Evolutionary conservation across 2,888 invertebrate genomes (phyloP), one percentile per base, ranked within the genome.

Genomic region (Rhamphomyia laevipes): DNA sequence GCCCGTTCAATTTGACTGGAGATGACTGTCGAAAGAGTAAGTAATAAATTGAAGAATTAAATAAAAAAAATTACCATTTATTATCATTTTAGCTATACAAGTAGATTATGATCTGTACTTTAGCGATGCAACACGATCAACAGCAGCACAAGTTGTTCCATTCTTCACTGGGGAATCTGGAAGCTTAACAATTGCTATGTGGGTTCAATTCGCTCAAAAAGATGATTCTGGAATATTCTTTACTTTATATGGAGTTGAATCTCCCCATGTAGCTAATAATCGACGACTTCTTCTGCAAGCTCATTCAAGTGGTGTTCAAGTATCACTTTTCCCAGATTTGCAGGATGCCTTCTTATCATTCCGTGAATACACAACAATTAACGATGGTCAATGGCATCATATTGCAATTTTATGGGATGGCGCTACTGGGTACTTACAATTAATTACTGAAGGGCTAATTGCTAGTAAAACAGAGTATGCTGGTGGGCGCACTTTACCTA

Each of bases 41-140:
- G 79, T 65, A 4, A 17, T n/a, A 2, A 33, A 33, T 33, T 33
- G 3, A 6, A 33, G 7, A 4, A 35, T n/a, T n/a, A 13, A n/a
- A 35, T 35, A 35, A 35, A n/a, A 13, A n/a, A 35, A 13, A 7
- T n/a, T 35, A n/a, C 2, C 35, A 5, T 35, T 21, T 33, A 15
- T 10, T 35, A 45, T 21, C 15, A 58, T 77, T 79, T 40, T 72
- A 91, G 91, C 90, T n/a, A 89, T 96, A 58, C 93, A 93, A 72
- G 90, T 93, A n/a, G 93, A 96, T 70, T 97, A 96, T 68, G 96
- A 97, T 66, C 74, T 97, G 11, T 91, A 90, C 78, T 94, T 97
- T 71, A 89, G 91, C 61, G 93, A 95, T 65, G 82, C 88, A 43
- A 76, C 86, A 13, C 82, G 92, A 13, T 91, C 93, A 52, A 90